Conservation (phyloP, 2,797 vertebrate genomes). For the Antrozous pallidus region DNA sequence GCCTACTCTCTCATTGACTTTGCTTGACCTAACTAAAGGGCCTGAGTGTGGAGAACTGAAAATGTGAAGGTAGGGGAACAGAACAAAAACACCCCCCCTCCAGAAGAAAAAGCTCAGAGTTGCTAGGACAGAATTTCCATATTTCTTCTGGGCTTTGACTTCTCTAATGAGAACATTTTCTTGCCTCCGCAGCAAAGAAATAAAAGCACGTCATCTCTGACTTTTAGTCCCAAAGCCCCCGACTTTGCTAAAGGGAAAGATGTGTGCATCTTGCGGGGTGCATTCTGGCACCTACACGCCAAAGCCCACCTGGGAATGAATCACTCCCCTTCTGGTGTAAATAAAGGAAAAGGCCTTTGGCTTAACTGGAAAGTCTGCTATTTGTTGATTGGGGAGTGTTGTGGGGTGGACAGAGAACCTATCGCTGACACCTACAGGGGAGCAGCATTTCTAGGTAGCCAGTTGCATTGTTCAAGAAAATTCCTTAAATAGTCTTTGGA, state of each 20-base stretch:
- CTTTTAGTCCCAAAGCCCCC: not conserved
- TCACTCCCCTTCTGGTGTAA: not conserved
- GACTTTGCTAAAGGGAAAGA: not conserved
- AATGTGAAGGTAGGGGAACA: not conserved
- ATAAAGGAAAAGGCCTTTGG: not conserved
- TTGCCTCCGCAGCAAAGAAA: slow-evolving; percentile 49
- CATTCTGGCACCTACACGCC: not conserved
- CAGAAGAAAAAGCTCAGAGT: slow-evolving; percentile 18
- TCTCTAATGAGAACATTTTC: slow-evolving; percentile 41
- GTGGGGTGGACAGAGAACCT: not conserved
- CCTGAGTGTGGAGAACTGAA: not conserved
- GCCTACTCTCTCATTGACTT: not conserved
- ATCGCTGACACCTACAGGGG: not conserved
- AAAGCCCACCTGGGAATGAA: not conserved
- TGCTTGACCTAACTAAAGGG: not conserved
- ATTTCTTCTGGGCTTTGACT: slow-evolving; percentile 45
- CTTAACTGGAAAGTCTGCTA: not conserved
- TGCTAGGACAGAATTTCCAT: slow-evolving; percentile 29
- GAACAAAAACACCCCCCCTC: not conserved
- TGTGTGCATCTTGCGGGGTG: not conserved
- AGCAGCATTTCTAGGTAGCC: not conserved
- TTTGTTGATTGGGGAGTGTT: not conserved
- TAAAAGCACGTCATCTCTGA: not conserved
- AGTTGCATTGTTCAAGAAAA: not conserved
- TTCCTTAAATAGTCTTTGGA: not conserved